A percentile compares a stretch with the other conserved stretches of the same genome.
phyloP scores from a whole-genome alignment of 2,888 invertebrate species.

The Drosophila kanekoi region DNA sequence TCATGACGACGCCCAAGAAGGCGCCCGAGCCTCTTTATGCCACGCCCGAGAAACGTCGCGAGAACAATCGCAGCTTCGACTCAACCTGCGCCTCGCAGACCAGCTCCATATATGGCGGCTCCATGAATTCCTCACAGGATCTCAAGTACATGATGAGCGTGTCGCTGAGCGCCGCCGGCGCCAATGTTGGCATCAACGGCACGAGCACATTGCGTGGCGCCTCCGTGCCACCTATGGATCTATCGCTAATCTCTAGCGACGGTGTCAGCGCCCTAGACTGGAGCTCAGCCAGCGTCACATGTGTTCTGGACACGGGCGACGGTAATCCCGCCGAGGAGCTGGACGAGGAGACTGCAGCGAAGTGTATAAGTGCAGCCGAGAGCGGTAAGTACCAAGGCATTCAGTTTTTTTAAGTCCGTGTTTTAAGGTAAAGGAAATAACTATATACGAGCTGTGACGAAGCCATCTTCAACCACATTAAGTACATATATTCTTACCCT shows the following conservation, averaged over 20 bases:
- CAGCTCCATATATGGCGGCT: conserved; percentile 82
- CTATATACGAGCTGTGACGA: too few relatives aligned
- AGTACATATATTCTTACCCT: too few relatives aligned
- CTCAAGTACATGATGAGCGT: conserved; percentile 76
- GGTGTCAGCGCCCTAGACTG: conserved; percentile 71
- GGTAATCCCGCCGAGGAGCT: conserved; percentile 80
- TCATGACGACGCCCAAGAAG: conserved; percentile 56
- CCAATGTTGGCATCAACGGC: conserved; percentile 50
- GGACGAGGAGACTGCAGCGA: conserved; percentile 80
- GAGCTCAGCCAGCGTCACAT: conserved; percentile 60
- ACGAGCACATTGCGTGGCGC: conserved; percentile 65
- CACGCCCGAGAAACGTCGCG: conserved; percentile 82
- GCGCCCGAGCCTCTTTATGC: conserved; percentile 75
- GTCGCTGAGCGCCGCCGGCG: conserved; percentile 48
- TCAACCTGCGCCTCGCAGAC: conserved; percentile 82
- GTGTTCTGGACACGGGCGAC: conserved; percentile 63
- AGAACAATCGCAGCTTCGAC: conserved; percentile 81
- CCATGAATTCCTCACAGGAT: conserved; percentile 82
- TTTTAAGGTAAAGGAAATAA: too few relatives aligned
- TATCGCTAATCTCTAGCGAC: conserved; percentile 72
- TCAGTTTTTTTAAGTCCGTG: too few relatives aligned
- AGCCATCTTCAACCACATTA: too few relatives aligned
- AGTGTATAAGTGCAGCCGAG: conserved; percentile 82
- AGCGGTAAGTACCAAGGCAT: conserved; percentile 63
- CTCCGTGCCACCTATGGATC: conserved; percentile 77